These are phyloP conservation scores for Tyrophagus putrescentiae DNA, from an alignment of 1,140 invertebrate genomes.

Conservation along the genomic window DNA sequence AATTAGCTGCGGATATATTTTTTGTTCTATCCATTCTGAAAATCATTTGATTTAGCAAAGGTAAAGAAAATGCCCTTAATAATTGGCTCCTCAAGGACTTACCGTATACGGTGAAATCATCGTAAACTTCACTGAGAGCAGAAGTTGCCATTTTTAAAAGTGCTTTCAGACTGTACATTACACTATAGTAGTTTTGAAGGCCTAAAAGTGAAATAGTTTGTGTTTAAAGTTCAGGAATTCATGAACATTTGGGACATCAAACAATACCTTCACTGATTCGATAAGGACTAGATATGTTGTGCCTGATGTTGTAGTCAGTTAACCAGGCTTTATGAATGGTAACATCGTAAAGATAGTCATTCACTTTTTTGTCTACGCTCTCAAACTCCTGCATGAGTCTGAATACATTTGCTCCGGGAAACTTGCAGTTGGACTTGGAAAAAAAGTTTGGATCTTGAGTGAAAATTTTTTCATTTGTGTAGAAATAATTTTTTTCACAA, in stretches of 20 bases:
- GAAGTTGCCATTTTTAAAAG: conserved; percentile 48
- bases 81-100: neutral
- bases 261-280: conserved; percentile 43
- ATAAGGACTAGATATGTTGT: conserved; percentile 55
- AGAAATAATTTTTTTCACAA: conserved; percentile 34
- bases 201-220: conserved; percentile 31
- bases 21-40: conserved; percentile 54
- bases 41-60: neutral
- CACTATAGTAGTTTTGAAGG: conserved; percentile 45
- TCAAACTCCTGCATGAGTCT: conserved; percentile 42
- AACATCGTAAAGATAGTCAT: conserved; percentile 31
- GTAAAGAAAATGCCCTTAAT: conserved; percentile 1
- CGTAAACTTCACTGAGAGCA: conserved; percentile 50
- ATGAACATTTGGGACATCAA: neutral
- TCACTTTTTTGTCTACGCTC: conserved; percentile 36
- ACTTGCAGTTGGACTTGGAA: conserved; percentile 37
- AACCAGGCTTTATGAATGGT: conserved; percentile 48
- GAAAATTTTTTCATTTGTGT: neutral
- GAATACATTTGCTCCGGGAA: conserved; percentile 44
- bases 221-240: neutral
- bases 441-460: conserved; percentile 4
- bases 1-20: conserved; percentile 41
- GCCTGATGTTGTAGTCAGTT: conserved; percentile 57
- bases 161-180: conserved; percentile 30
- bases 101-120: conserved; percentile 48